Evolutionary conservation across 2,888 invertebrate genomes (phyloP).

Genomic region (Cosmopolites sordidus): DNA sequence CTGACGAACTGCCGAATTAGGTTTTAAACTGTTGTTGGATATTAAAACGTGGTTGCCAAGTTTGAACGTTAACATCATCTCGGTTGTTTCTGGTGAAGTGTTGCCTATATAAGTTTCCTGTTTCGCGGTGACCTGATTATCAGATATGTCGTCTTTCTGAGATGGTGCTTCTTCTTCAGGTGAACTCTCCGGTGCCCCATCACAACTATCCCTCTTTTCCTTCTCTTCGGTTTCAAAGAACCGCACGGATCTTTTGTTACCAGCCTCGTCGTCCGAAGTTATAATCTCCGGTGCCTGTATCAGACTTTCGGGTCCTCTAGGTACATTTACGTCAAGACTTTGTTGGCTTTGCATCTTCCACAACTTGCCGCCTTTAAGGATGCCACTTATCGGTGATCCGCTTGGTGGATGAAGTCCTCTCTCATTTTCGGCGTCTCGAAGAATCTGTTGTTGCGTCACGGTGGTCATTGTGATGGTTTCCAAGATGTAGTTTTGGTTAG

Average conservation of each 20-base stretch:
- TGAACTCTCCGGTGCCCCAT: slow-evolving; percentile 45
- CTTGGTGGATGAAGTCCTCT: slow-evolving; percentile 1
- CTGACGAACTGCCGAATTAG: slow-evolving; percentile 81
- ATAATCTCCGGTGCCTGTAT: slow-evolving; percentile 34
- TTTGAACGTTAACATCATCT: slow-evolving; percentile 56
- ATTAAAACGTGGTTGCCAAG: slow-evolving; percentile 54
- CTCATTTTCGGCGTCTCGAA: slow-evolving; percentile 44
- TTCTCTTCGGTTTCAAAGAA: slow-evolving; percentile 54
- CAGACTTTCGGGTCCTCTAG: slow-evolving; percentile 12
- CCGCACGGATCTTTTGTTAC: slow-evolving; percentile 57
- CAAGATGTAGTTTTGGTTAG: slow-evolving; percentile 55
- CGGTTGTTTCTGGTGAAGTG: slow-evolving; percentile 43
- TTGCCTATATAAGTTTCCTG: slow-evolving; percentile 20
- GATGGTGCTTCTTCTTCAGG: slow-evolving; percentile 38
- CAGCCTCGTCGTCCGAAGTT: slow-evolving; percentile 51
- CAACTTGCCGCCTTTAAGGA: slow-evolving; percentile 71
- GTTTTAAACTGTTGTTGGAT: slow-evolving; percentile 56
- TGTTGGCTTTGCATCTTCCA: slow-evolving; percentile 56
- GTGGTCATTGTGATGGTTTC: slow-evolving; percentile 67
- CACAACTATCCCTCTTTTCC: slow-evolving; percentile 43
- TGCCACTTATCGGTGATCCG: slow-evolving; percentile 61
- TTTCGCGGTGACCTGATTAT: slow-evolving; percentile 13
- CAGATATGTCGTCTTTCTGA: not conserved
- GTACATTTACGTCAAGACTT: slow-evolving; percentile 25
- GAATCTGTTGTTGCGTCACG: slow-evolving; percentile 60